phyloP scores from a whole-genome alignment of 2,113 vertebrate species.

The Tenebrosternarchus preto region DNA sequence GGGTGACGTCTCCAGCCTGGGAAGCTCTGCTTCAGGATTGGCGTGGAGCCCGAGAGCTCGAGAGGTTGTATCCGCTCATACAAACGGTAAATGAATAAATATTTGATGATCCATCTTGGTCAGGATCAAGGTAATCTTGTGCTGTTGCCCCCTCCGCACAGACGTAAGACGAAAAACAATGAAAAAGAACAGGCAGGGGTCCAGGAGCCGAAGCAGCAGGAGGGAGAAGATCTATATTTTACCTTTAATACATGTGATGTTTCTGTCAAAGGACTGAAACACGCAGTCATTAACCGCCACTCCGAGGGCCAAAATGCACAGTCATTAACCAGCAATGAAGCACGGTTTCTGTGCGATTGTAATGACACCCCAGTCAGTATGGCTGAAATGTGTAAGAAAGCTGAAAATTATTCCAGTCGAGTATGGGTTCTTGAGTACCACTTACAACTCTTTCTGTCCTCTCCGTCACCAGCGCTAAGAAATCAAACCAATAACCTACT shows the following conservation, averaged over 20 bases:
- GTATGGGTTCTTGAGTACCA: not conserved
- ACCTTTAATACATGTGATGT: conserved; percentile 14
- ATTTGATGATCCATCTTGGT: conserved; percentile 55
- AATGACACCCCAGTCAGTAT: conserved; percentile 7
- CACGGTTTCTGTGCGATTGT: not conserved
- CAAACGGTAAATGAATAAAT: conserved; percentile 51
- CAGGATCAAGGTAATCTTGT: conserved; percentile 53
- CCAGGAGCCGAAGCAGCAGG: not conserved
- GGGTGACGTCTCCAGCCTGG: conserved; percentile 37
- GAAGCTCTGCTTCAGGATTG: conserved; percentile 38
- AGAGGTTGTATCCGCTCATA: conserved; percentile 43
- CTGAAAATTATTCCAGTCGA: not conserved
- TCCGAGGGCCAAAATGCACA: not conserved
- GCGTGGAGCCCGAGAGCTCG: conserved; percentile 26
- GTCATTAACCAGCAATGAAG: not conserved
- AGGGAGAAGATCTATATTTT: conserved; percentile 17
- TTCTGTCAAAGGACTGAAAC: not conserved
- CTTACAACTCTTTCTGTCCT: not conserved
- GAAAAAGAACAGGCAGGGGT: conserved; percentile 2
- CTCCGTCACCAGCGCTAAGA: not conserved
- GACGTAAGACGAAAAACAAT: conserved; percentile 25
- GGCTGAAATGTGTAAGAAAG: not conserved
- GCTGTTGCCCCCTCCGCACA: conserved; percentile 11
- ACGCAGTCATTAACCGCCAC: not conserved
- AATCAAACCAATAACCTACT: not conserved